Base-by-base conservation (phyloP, 1,140 invertebrate genomes). In the Acromyrmex heyeri region DNA sequence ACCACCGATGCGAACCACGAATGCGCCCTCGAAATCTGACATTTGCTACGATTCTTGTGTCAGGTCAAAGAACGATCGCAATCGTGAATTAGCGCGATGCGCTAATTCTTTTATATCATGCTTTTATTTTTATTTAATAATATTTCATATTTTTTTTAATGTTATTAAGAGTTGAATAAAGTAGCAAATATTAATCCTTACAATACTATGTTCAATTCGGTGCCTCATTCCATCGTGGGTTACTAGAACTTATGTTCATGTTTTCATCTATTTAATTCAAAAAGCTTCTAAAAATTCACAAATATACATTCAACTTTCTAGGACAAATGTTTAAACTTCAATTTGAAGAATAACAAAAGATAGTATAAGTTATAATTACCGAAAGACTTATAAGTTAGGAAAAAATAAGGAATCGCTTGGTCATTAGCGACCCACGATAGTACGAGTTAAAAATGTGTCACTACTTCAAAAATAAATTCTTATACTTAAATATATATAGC, bases 1-100 rank as follows among this genome's bases (percentile, higher is more conserved):
- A 44, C 61, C 24, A 48, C 38, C 48, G 21, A 70, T 44, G 77
- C 10, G 64, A 70, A 70, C 48, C 30, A 55, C 69, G 24, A 73
- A 82, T 73, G 8, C 79, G 50, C 21, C 14, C 64, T 70, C 50
- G 55, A 83, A 73, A 73, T 50, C 24, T 61, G 69, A 48, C 79
- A 21, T 83, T 16, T 34, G 38, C 8, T 10, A 38, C 38, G 57
- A 82, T 82, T 61, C n/a, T 61, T 73, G 30, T 18, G 50, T 8
- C 64, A 30, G 18, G 6, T 30, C 18, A 57, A 18, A 76, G 21
- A 44, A 55, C 14, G 50, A 27, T 64, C 38, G 21, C 3, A n/a
- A 27, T 77, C 62, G 8, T 50, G 27, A 30, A 30, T 30, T 30
- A 30, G 3, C 27, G 27, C 27, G 27, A 30, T 12, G 75, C 44